Evolutionary conservation across 2,888 invertebrate species (phyloP), one percentile per base, ranked within the genome.

Genomic region (Drosophila paranaensis): DNA sequence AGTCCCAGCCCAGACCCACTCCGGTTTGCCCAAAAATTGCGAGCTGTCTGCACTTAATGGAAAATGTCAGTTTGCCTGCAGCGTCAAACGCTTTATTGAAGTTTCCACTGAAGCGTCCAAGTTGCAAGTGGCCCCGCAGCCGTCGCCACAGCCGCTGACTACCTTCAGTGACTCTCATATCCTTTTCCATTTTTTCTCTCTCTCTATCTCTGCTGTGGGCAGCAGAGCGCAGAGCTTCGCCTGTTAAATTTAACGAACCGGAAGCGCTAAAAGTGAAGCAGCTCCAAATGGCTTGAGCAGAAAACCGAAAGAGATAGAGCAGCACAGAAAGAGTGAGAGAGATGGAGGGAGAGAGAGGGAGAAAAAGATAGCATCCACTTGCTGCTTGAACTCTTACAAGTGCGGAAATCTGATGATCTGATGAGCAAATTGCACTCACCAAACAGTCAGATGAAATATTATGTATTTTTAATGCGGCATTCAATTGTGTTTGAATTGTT

Each of bases 31-130:
- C 53, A 54, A 37, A 79, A 79, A 71, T 57, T 66, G 72, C 71
- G 63, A 72, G 81, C 81, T 82, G 83, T 90, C 87, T 90, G 88
- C 85, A 81, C 82, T 86, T 90, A 90, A 91, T 91, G 89, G 91
- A 89, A 90, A 79, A 90, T 86, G 90, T 89, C 88, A 90, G 88
- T 88, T 86, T 76, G 82, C 77, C 81, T 80, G 78, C 67, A 81
- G 82, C 84, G 62, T 79, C 82, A 86, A 87, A 78, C 79, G 81
- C 84, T 88, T 88, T 88, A 88, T 87, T 86, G 87, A 87, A 84
- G 84, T 84, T 79, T 79, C 50, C 55, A 77, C 62, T 66, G 63
- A 45, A 70, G 62, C 72, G 61, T 43, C 64, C 64, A 54, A 63
- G 60, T 27, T 27, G n/a, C 25, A 50, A 27, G 55, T 48, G 14